A percentile compares a stretch with the other conserved stretches of the same genome.
Conservation (phyloP, 2,113 vertebrate genomes). For the Aleadryas rufinucha region DNA sequence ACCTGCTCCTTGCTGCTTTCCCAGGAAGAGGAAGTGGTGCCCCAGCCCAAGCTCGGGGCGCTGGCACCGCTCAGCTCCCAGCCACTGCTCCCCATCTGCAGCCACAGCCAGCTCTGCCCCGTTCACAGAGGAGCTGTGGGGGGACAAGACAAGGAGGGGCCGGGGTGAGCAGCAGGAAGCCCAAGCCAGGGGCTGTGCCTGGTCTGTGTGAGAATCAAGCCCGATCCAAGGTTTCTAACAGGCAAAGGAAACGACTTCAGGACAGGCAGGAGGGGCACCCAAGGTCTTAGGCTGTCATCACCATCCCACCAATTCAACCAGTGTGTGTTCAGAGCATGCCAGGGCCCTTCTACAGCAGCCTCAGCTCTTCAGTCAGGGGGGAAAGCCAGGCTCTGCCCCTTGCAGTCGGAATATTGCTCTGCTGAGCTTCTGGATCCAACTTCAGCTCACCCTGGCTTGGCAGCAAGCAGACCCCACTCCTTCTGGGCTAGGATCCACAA, state of each 20-base stretch:
- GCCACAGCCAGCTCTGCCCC: constrained; percentile 8
- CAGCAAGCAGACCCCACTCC: neutral
- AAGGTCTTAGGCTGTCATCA: neutral
- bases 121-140: neutral
- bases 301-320: neutral
- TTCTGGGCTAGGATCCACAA: neutral
- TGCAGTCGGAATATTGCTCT: neutral
- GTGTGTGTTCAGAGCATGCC: neutral
- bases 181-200: neutral
- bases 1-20: constrained; percentile 25
- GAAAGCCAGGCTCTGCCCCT: neutral
- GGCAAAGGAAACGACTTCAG: neutral
- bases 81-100: neutral
- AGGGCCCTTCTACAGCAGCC: neutral
- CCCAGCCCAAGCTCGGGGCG: neutral
- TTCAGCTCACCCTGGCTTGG: neutral
- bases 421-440: neutral
- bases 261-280: neutral
- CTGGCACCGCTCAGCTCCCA: neutral
- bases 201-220: neutral
- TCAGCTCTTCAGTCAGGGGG: neutral
- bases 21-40: neutral
- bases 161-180: neutral
- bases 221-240: neutral
- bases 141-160: constrained; percentile 17